Percentiles rank a stretch among this genome's conserved stretches.
phyloP scores from a whole-genome alignment of 1,140 invertebrate species.

The Lineus longissimus region DNA sequence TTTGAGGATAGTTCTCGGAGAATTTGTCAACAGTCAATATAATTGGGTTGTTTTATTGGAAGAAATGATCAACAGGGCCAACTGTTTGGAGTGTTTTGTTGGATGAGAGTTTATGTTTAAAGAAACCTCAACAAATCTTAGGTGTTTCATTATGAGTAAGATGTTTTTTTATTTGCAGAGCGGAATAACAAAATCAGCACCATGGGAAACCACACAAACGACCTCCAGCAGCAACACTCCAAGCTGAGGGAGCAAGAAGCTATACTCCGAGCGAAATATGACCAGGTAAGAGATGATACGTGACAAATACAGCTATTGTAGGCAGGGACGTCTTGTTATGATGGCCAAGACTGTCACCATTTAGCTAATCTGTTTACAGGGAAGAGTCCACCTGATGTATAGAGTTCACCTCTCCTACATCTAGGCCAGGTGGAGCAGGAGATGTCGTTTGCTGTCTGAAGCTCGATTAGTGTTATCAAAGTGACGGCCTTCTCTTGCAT shows the following conservation, averaged over 20 bases:
- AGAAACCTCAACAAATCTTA: too few relatives aligned
- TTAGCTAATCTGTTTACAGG: too few relatives aligned
- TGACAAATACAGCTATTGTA: too few relatives aligned
- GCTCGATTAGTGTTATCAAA: too few relatives aligned
- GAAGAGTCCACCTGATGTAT: too few relatives aligned
- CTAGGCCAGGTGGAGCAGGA: too few relatives aligned
- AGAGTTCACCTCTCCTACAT: too few relatives aligned
- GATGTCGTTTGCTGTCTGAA: too few relatives aligned
- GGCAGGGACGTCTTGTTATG: too few relatives aligned
- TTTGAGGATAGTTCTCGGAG: background rate
- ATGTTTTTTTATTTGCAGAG: too few relatives aligned
- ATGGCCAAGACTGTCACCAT: too few relatives aligned
- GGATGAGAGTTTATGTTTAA: background rate
- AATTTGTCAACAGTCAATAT: background rate
- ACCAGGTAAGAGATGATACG: slow-evolving; percentile 61
- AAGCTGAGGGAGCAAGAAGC: slow-evolving; percentile 70
- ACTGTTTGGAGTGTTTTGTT: background rate
- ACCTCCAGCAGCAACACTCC: slow-evolving; percentile 71
- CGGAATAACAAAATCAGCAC: slow-evolving; percentile 59
- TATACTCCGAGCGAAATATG: slow-evolving; percentile 70
- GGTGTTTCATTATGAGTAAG: too few relatives aligned
- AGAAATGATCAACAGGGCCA: background rate
- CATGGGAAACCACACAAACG: slow-evolving; percentile 71
- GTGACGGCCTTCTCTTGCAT: background rate
- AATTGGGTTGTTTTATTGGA: background rate